Base-by-base conservation (phyloP, 92 coral and sea anemone genomes). In the Zoanthus sansibaricus region DNA sequence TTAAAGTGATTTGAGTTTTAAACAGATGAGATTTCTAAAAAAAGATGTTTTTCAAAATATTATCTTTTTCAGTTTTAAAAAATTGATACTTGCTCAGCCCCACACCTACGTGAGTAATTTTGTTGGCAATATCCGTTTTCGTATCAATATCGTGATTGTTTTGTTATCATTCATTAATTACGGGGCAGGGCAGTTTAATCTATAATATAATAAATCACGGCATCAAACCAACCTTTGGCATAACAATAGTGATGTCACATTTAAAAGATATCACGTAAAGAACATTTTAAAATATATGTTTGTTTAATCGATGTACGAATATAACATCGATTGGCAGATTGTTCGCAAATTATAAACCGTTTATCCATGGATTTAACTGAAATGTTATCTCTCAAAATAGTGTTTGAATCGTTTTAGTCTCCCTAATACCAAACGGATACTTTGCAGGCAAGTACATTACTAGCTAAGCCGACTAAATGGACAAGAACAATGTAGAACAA, bases 391-490 rank as follows among this genome's bases (percentile, higher is more conserved):
- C 20, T 80, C 61, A 49, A 31, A 70, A 80, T 67, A 8, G 42
- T 80, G 85, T 80, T 80, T 80, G 75, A n/a, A 55, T 72, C 42
- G 31, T 32, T 61, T 69, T 61, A 79, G 84, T 69, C 72, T 79
- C 66, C 66, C 25, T 66, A 80, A 80, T 80, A 59, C 85, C 85
- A 80, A 80, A 64, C 75, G 85, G 85, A 80, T 80, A 64, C 74
- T 80, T 80, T 68, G 74, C 66, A 62, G 74, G 85, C 75, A 12
- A 66, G 55, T 80, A 61, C 85, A 80, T 80, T 80, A 80, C 15
- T 75, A 80, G 61, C 75, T 64, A 80, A 80, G 85, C 85, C 73
- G 37, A 64, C 85, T 80, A 80, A 80, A 80, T 80, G 85, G 85
- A 80, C 85, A 14, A 31, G 75, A 66, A 80, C 85, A 80, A 80